Conservation (phyloP, 2,797 vertebrate species). For the Squalus acanthias region DNA sequence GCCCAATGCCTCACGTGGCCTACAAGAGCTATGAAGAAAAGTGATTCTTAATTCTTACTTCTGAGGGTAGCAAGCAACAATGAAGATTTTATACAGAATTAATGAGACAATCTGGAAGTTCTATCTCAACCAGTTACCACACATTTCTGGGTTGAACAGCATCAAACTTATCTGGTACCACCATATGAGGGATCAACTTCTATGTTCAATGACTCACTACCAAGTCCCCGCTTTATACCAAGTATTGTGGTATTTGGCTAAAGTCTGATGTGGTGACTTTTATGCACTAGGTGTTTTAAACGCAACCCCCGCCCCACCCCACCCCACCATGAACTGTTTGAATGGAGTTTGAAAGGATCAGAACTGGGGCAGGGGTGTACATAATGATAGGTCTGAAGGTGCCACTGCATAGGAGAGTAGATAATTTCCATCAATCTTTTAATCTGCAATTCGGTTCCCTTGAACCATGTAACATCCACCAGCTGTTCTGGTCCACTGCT, state of each 20-base stretch:
- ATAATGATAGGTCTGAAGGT: no score
- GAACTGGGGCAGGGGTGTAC: not conserved
- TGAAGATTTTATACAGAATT: not conserved
- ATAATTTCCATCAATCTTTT: no score
- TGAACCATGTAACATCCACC: no score
- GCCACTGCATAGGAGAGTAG: no score
- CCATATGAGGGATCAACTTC: not conserved
- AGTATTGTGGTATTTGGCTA: not conserved
- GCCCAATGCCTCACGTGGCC: not conserved
- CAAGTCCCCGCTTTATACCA: not conserved
- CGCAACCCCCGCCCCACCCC: no score
- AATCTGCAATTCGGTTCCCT: no score
- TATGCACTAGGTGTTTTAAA: not conserved
- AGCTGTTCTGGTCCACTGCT: no score
- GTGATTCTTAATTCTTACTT: not conserved
- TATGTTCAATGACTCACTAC: not conserved
- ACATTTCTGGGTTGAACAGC: not conserved
- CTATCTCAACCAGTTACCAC: not conserved
- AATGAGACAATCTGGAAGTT: not conserved
- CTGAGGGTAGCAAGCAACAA: not conserved
- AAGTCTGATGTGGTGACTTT: no score
- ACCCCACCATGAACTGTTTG: not conserved
- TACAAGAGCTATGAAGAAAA: not conserved
- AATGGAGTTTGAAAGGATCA: not conserved
- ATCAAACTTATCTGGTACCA: not conserved